Evolutionary conservation across 1,140 invertebrate genomes (phyloP), one percentile per base, ranked within the genome.

Genomic region (Dreissena rostriformis): DNA sequence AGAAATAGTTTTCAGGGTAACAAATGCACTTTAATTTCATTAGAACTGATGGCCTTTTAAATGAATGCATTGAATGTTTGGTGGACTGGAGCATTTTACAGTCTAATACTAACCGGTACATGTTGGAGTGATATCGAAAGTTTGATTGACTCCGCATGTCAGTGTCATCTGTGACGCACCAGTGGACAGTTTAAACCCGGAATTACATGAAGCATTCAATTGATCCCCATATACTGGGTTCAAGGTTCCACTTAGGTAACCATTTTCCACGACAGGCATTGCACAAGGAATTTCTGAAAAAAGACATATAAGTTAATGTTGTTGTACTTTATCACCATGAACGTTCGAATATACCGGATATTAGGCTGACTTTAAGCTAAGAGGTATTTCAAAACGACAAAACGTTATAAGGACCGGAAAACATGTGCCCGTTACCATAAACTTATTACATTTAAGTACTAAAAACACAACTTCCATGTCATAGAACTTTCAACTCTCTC

Each of bases 281-380:
- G 63, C 57, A 68, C 86, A 86, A 7, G 55, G 12, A 51, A 84
- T 53, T 71, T 49, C 81, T 86, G 57, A 72, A 74, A 75, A 82
- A 49, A 75, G 11, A 70, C 49, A 29, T 11, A 53, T 52, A 70
- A 29, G 57, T 68, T n/a, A 22, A 22, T 78, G 12, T 39, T 39
- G 8, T 39, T 39, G 39, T 8, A 39, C 39, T 39, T 5, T 5
- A 39, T 2, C 39, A 39, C 8, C 8, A 5, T 5, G 8, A 39
- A 39, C 39, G 2, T 39, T 39, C 39, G 8, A 2, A 39, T 39
- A 39, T 39, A 39, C 8, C 39, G 8, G 39, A 39, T 5, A 39
- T 39, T 39, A 8, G 2, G 39, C 8, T 2, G 39, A 39, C 39
- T 5, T 8, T 39, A 2, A 39, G 39, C 39, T 39, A 39, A 39